These are phyloP conservation scores for Tragopan temminckii DNA, from an alignment of 2,797 vertebrate species.

Conservation along the genomic window DNA sequence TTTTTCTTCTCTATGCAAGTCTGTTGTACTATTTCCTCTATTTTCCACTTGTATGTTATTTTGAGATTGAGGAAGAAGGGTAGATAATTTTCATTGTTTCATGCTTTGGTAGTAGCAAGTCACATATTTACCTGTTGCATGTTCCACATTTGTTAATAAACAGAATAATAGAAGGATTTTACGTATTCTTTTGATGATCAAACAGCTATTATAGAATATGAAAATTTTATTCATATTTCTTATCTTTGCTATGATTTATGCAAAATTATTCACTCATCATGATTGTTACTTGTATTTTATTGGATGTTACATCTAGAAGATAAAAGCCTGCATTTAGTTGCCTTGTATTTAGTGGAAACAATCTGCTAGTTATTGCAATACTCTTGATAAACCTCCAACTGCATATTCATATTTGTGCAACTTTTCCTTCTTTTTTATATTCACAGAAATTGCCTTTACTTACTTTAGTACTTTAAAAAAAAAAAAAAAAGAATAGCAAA, in stretches of 20 bases:
- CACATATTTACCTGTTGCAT: not conserved
- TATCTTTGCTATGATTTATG: not conserved
- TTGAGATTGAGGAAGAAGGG: not conserved
- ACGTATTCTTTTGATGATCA: not conserved
- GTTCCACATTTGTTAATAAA: not conserved
- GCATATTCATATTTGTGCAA: not conserved
- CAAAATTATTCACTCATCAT: not conserved
- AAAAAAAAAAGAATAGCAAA: too few relatives aligned
- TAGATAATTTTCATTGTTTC: not conserved
- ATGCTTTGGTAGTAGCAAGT: not conserved
- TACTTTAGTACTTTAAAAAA: not conserved
- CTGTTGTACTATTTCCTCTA: not conserved
- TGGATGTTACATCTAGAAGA: not conserved
- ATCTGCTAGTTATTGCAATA: not conserved
- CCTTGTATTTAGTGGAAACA: not conserved
- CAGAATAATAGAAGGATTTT: not conserved
- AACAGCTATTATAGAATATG: not conserved
- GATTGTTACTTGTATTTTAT: not conserved
- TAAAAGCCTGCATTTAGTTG: not conserved
- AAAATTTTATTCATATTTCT: not conserved
- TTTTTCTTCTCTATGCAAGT: not conserved
- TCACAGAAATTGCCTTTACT: not conserved
- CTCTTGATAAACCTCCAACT: not conserved
- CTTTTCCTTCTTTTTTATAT: not conserved
- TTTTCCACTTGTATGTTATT: not conserved